Base-by-base conservation (phyloP, 2,113 vertebrate genomes). In the Vidua chalybeata region DNA sequence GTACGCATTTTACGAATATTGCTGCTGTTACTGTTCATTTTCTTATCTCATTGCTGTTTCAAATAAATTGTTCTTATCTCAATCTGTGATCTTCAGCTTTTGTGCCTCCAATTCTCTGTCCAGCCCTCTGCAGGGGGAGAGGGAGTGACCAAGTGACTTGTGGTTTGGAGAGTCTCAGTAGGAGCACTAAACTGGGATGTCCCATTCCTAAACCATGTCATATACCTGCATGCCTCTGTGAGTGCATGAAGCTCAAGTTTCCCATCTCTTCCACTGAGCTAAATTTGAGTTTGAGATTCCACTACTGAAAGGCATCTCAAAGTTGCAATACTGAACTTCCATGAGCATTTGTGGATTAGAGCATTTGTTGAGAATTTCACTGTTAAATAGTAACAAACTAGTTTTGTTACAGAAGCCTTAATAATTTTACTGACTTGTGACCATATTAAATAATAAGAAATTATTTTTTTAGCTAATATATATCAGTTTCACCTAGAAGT, bases 221-320 rank as follows among this genome's bases (percentile, higher is more conserved):
- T 12, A 15, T 0, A 1, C 18, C 5, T 78, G n/a, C 15, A 26
- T 6, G 14, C 0, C 0, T 79, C 7, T 20, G 1, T 22, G 13
- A 52, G 13, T 26, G 54, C 3, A 4, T 4, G 13, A 88, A 84
- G 5, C 4, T 84, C 26, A 75, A 48, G 15, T 66, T 80, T 63
- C 12, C 45, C 24, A 55, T 9, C 21, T 64, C 16, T 76, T 49
- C 51, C 37, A 39, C 14, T 49, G 23, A 66, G 9, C 17, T 71
- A 55, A 69, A 56, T 66, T 49, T 17, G 7, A 41, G 24, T 73
- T 69, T 79, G 17, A 69, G 13, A 67, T 87, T 84, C 23, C 4
- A 37, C n/a, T 81, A 9, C 8, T 33, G 21, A 33, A 76, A n/a
- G 66, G 7, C 8, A 80, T 18, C 11, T 62, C 30, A 18, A 73